Evolutionary conservation across 2,113 vertebrate species (phyloP), one percentile per base, ranked within the genome.

Genomic region (Rhinolophus sinicus): DNA sequence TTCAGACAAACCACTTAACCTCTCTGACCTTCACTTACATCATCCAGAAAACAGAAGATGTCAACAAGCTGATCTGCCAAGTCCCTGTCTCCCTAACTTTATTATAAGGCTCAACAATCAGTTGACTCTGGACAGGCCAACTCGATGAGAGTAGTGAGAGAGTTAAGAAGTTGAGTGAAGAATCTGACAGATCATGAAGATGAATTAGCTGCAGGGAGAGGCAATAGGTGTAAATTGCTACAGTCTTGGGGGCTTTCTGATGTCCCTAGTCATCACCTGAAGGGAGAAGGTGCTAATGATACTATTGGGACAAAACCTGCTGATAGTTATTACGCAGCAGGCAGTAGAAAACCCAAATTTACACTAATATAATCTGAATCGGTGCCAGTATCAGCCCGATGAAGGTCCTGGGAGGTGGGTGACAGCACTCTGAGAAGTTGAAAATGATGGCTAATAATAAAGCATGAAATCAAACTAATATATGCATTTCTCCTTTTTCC

Each of bases 271-370:
- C 94, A 97, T 85, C 93, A 94, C 95, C 95, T 90, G 94, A 52
- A 97, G 94, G 94, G 93, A 96, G 56, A 95, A 94, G 69, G 96
- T 96, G 96, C 91, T 96, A 97, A 98, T 96, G 93, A 97, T 84
- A 87, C 91, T 50, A 62, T 64, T 24, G 95, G 97, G 96, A 97
- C 77, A 96, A 85, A 97, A 78, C 40, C n/a, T 18, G 2, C 67
- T 96, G 88, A 78, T 94, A 86, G 96, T 90, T 93, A 94, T 73
- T 78, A 96, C 91, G 91, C 82, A 97, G 85, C 77, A 97, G 64
- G 91, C 91, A 90, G 89, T 77, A 35, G 67, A 92, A 96, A 95
- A 91, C 47, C 69, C 80, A 96, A 97, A 96, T 96, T 96, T 70
- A 95, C 78, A 95, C 93, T 94, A 96, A 97, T 84, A 52, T 76